These are phyloP conservation scores for Prionchulus punctatus DNA, from an alignment of 2,888 invertebrate genomes.

Conservation along the genomic window DNA sequence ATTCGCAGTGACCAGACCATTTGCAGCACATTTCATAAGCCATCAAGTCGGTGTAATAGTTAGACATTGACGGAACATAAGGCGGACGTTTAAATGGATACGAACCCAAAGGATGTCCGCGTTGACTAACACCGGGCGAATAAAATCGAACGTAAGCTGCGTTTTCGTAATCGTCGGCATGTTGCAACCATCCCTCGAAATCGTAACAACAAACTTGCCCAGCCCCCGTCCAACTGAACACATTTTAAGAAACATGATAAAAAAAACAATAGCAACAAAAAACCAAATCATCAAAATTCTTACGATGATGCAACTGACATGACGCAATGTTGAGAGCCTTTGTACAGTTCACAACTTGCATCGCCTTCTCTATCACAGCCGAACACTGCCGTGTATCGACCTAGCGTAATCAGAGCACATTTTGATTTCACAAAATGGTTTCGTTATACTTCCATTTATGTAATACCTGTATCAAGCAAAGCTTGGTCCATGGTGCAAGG, in stretches of 20 bases:
- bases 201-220: constrained; percentile 94
- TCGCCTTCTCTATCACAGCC: constrained; percentile 76
- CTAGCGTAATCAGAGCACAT: too few species aligned
- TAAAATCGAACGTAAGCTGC: constrained; percentile 47
- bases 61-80: constrained; percentile 67
- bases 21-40: constrained; percentile 81
- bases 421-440: neutral
- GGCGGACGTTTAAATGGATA: constrained; percentile 17
- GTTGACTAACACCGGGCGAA: constrained; percentile 73
- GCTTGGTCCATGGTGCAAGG: constrained; percentile 81
- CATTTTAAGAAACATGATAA: neutral
- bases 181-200: constrained; percentile 66
- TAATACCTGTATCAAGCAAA: constrained; percentile 59
- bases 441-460: neutral
- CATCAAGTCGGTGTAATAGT: constrained; percentile 85
- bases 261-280: neutral
- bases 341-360: constrained; percentile 62
- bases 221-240: constrained; percentile 15
- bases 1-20: constrained; percentile 85
- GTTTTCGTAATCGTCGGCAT: constrained; percentile 84
- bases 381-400: constrained; percentile 68
- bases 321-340: constrained; percentile 74
- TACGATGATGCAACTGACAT: constrained; percentile 74
- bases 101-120: constrained; percentile 20
- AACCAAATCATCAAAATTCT: constrained; percentile 28